Conservation (phyloP, 2,113 vertebrate genomes). For the Hiodon tergisus region DNA sequence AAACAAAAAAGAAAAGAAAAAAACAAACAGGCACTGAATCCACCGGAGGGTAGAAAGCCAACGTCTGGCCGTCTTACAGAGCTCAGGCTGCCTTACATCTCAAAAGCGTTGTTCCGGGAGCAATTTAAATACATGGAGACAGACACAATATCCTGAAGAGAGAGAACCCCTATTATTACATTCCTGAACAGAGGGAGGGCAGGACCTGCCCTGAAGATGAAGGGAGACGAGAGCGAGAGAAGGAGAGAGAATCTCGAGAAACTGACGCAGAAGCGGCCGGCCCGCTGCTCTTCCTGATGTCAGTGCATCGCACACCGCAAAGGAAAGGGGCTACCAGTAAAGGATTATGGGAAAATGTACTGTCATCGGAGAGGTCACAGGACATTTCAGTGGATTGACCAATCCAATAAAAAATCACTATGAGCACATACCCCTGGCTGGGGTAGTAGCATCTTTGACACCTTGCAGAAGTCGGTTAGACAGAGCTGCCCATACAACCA, state of each 20-base stretch:
- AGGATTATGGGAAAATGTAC: too few species aligned
- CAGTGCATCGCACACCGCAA: background rate
- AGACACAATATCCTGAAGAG: slow-evolving; percentile 83
- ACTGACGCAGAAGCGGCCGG: background rate
- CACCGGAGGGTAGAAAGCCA: slow-evolving; percentile 60
- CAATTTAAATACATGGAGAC: slow-evolving; percentile 76
- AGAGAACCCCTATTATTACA: slow-evolving; percentile 77
- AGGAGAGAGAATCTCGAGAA: background rate
- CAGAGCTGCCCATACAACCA: too few species aligned
- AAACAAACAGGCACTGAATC: slow-evolving; percentile 54
- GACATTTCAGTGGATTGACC: too few species aligned
- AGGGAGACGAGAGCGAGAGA: slow-evolving; percentile 51
- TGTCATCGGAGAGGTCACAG: too few species aligned
- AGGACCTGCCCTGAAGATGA: slow-evolving; percentile 60
- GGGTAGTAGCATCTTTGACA: too few species aligned
- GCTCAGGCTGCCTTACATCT: slow-evolving; percentile 60
- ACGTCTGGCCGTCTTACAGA: slow-evolving; percentile 73
- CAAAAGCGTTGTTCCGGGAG: slow-evolving; percentile 68
- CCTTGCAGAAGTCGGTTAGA: too few species aligned
- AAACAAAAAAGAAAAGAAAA: background rate
- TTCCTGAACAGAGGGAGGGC: slow-evolving; percentile 70
- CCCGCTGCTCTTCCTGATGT: background rate
- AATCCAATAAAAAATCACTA: too few species aligned
- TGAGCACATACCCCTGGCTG: too few species aligned
- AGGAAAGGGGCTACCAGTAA: background rate